Evolutionary conservation across 2,113 vertebrate genomes (phyloP).

Genomic region (Epinephelus moara): DNA sequence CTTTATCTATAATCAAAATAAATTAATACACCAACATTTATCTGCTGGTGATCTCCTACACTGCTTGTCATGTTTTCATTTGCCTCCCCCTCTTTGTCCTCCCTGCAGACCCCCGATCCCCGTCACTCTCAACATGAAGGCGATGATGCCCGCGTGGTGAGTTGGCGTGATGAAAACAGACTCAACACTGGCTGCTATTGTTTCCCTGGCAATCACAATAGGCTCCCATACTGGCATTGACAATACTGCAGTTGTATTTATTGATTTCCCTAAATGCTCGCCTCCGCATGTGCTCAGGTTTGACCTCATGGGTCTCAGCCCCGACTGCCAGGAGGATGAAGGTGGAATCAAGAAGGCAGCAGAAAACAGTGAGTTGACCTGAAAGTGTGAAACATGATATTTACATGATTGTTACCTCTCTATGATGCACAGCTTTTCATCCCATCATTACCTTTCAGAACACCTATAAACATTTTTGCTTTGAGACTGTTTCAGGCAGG

Average conservation of each 20-base stretch:
- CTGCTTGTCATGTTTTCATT: conserved; percentile 4
- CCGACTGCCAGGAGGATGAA: conserved; percentile 93
- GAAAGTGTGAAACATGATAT: not conserved
- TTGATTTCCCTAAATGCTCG: conserved; percentile 27
- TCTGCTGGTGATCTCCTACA: not conserved
- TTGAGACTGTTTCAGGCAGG: not conserved
- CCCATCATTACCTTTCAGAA: not conserved
- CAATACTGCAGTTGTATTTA: conserved; percentile 57
- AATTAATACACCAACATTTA: not conserved
- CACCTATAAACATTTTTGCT: not conserved
- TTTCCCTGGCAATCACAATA: conserved; percentile 56
- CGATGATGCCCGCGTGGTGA: conserved; percentile 97
- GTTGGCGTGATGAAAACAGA: conserved; percentile 59
- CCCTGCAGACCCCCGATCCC: conserved; percentile 91
- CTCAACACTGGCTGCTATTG: conserved; percentile 61
- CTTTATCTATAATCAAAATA: not conserved
- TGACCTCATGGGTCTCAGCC: conserved; percentile 95
- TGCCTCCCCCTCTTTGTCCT: not conserved
- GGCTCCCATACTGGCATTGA: conserved; percentile 41
- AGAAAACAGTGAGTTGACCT: conserved; percentile 89
- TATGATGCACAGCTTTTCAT: not conserved
- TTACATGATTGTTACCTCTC: not conserved
- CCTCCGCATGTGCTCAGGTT: conserved; percentile 87
- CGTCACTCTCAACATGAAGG: conserved; percentile 96
- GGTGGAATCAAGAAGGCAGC: conserved; percentile 97